phyloP scores from a whole-genome alignment of 2,113 vertebrate species.

The Sinocyclocheilus anophthalmus region DNA sequence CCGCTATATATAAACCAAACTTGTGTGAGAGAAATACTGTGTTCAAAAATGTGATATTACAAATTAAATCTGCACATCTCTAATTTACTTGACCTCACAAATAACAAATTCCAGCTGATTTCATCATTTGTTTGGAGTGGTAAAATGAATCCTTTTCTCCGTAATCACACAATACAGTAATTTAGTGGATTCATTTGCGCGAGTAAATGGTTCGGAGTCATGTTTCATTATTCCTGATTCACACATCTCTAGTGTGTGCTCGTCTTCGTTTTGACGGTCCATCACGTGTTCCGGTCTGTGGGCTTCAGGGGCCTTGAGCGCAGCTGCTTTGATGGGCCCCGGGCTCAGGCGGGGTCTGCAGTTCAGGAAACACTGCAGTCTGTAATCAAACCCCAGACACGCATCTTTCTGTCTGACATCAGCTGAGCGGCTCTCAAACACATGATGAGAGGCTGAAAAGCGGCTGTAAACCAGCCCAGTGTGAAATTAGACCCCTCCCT shows the following conservation, averaged over 20 bases:
- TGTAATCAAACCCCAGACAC: slow-evolving; percentile 30
- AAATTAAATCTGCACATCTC: not conserved
- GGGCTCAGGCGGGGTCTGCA: slow-evolving; percentile 31
- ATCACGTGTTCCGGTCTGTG: too few species aligned
- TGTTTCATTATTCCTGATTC: not conserved
- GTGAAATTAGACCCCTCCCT: slow-evolving; percentile 66
- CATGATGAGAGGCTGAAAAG: slow-evolving; percentile 45
- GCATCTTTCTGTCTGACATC: not conserved
- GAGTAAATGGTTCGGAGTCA: not conserved
- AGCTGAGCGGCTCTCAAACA: slow-evolving; percentile 47
- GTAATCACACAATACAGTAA: too few species aligned
- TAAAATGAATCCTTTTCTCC: not conserved
- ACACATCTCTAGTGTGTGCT: not conserved
- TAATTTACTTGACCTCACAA: not conserved
- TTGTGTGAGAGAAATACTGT: not conserved
- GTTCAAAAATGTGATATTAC: not conserved
- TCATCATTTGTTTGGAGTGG: not conserved
- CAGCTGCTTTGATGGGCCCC: slow-evolving; percentile 69
- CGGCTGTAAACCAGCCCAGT: slow-evolving; percentile 56
- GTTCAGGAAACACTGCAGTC: not conserved
- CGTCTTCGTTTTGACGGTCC: not conserved
- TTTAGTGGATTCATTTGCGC: not conserved
- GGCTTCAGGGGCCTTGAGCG: slow-evolving; percentile 48
- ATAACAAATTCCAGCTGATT: not conserved
- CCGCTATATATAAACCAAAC: not conserved